phyloP scores from a whole-genome alignment of 2,888 invertebrate genomes.

The Athetis lepigone region DNA sequence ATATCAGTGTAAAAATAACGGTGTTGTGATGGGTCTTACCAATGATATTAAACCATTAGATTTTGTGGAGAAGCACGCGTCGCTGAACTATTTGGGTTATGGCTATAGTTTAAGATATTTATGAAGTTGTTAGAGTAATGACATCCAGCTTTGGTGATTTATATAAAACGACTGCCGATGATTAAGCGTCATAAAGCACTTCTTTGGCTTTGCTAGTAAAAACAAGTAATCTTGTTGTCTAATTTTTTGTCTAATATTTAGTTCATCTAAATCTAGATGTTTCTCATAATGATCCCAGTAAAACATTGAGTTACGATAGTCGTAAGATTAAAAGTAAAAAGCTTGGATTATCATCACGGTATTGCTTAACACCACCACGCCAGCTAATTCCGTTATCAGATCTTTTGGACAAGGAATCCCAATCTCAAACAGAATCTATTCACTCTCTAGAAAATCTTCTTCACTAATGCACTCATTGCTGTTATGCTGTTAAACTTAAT shows the following conservation, averaged over 20 bases:
- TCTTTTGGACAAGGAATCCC: conserved; percentile 12
- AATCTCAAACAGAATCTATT: conserved; percentile 26
- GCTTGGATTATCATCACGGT: conserved; percentile 8
- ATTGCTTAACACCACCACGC: neutral
- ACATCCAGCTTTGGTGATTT: neutral
- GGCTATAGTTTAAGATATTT: conserved; percentile 13
- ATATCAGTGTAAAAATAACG: conserved; percentile 58
- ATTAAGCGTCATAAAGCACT: neutral
- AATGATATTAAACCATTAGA: conserved; percentile 44
- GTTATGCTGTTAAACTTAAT: conserved; percentile 34
- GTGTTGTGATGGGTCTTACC: conserved; percentile 39
- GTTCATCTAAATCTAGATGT: neutral
- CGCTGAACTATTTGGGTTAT: conserved; percentile 47
- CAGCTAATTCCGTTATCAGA: conserved; percentile 28
- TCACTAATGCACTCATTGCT: conserved; percentile 19
- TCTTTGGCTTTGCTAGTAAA: neutral
- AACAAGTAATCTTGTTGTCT: too few relatives aligned
- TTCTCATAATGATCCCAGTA: neutral
- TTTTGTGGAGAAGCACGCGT: conserved; percentile 39
- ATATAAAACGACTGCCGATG: neutral
- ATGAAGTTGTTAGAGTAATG: neutral
- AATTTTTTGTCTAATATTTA: neutral
- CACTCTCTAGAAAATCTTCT: conserved; percentile 28
- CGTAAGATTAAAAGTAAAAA: neutral
- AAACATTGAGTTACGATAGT: too few relatives aligned